A percentile compares a stretch with the other conserved stretches of the same genome.
These are phyloP conservation scores for Calcarius lapponicus DNA, from an alignment of 2,797 vertebrate species.

Conservation along the genomic window DNA sequence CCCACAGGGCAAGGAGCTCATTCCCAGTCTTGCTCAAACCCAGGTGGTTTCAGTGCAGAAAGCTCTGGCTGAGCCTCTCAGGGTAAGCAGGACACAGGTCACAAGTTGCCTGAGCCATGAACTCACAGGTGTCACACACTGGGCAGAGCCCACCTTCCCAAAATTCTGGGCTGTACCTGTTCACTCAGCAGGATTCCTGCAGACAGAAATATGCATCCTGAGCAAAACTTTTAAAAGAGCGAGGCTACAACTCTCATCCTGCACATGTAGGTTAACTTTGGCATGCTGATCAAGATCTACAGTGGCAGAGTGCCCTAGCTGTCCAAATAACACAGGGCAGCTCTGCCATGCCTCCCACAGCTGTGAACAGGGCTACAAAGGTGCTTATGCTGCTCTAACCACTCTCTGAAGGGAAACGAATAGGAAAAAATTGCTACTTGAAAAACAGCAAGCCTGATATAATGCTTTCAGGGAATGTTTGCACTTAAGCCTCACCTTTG, in stretches of 20 bases:
- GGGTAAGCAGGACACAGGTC: not conserved
- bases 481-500: not conserved
- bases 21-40: not conserved
- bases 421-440: not conserved
- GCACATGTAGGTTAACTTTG: not conserved
- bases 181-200: not conserved
- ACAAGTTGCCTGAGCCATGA: not conserved
- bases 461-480: not conserved
- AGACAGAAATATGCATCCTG: not conserved
- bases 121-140: not conserved
- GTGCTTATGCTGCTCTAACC: not conserved
- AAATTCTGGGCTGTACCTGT: too few species aligned
- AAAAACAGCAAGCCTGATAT: not conserved
- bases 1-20: not conserved
- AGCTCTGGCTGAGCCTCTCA: not conserved
- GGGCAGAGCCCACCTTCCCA: not conserved
- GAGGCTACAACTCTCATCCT: not conserved
- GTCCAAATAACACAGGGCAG: not conserved
- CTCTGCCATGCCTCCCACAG: not conserved
- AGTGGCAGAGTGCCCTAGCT: not conserved
- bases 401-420: not conserved
- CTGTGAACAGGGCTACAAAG: not conserved
- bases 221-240: not conserved
- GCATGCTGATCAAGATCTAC: not conserved
- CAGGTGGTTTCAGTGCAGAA: accelerated